Evolutionary conservation across 2,797 vertebrate species (phyloP).

Genomic region (Gymnopithys bicolor): DNA sequence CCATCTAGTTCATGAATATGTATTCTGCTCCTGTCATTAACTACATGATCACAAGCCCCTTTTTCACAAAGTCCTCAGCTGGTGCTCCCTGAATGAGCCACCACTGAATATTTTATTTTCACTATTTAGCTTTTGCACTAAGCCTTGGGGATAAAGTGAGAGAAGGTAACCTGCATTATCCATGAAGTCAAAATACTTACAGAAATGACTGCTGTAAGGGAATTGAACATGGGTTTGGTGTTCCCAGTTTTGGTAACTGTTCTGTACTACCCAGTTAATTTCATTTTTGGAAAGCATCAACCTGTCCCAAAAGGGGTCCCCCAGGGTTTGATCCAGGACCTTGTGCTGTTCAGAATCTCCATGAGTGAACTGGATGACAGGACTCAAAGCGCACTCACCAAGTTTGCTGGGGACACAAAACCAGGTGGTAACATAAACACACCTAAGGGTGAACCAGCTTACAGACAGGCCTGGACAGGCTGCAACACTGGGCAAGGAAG

Average conservation of each 20-base stretch:
- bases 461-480: not conserved
- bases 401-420: not conserved
- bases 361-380: not conserved
- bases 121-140: not conserved
- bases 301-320: not conserved
- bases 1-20: slow-evolving; percentile 28
- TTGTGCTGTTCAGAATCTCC: not conserved
- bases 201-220: not conserved
- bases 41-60: not conserved
- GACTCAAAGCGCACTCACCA: not conserved
- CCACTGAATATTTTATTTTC: not conserved
- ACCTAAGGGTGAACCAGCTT: too few relatives aligned
- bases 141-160: not conserved
- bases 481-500: not conserved
- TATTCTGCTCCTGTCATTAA: not conserved
- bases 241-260: not conserved
- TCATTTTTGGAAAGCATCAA: not conserved
- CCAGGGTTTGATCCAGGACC: not conserved
- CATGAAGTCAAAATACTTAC: not conserved
- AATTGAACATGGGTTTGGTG: not conserved
- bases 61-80: slow-evolving; percentile 26
- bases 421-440: not conserved
- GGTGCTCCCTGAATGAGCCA: not conserved
- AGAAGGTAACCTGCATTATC: not conserved
- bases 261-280: not conserved